These are phyloP conservation scores for Neocrepidodera transversa DNA, from an alignment of 2,888 invertebrate species.

Conservation along the genomic window DNA sequence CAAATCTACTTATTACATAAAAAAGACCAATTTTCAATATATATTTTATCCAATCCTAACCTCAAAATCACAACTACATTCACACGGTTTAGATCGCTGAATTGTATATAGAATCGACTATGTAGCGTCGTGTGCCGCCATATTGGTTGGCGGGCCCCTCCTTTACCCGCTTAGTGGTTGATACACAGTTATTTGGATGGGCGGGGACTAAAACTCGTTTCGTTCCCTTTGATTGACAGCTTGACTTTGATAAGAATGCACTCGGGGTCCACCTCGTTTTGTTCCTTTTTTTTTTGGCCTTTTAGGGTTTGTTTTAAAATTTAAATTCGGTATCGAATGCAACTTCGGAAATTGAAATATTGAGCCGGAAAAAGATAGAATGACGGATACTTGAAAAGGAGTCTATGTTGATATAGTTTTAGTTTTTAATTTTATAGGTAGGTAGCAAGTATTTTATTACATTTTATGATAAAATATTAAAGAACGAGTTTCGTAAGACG, in stretches of 20 bases:
- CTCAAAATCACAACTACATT: background rate
- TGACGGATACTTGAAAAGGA: too few species aligned
- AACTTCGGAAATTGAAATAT: slow-evolving; percentile 14
- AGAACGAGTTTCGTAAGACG: too few species aligned
- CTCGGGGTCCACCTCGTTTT: too few species aligned
- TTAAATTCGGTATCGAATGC: slow-evolving; percentile 10
- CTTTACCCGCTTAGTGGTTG: slow-evolving; percentile 46
- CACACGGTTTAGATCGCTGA: background rate
- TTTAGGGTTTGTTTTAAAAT: slow-evolving; percentile 1
- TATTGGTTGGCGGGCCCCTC: slow-evolving; percentile 56
- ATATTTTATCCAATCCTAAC: too few species aligned
- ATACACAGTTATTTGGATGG: slow-evolving; percentile 47
- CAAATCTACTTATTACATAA: too few species aligned
- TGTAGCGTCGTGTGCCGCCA: slow-evolving; percentile 54
- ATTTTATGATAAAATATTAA: too few species aligned
- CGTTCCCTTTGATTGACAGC: slow-evolving; percentile 57
- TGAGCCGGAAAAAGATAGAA: background rate
- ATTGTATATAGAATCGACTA: background rate
- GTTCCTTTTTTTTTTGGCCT: slow-evolving; percentile 39
- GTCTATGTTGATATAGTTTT: too few species aligned
- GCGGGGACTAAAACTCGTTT: slow-evolving; percentile 44
- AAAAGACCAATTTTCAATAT: too few species aligned
- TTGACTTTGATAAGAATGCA: slow-evolving; percentile 50
- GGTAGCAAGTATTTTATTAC: too few species aligned
- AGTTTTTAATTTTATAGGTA: too few species aligned